These are phyloP conservation scores for Cylindroiulus punctatus DNA, from an alignment of 2,888 invertebrate species.

Conservation along the genomic window DNA sequence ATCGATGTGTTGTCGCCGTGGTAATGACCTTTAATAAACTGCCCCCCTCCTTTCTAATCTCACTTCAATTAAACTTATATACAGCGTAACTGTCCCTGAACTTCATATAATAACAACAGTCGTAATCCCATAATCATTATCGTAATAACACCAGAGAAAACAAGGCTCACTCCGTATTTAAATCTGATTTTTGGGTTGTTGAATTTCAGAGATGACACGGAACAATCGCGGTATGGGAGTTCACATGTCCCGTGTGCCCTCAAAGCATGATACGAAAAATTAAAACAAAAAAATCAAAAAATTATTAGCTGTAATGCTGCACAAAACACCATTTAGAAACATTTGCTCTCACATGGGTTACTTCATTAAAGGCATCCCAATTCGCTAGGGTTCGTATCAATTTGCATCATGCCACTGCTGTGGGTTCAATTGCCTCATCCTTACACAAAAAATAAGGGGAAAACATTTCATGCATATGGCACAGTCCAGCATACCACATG, in stretches of 20 bases:
- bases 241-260: too few species aligned
- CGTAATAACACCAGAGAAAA: slow-evolving; percentile 2
- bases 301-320: too few species aligned
- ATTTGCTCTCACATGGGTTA: neutral
- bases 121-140: slow-evolving; percentile 17
- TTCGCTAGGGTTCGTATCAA: neutral
- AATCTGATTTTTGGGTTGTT: neutral
- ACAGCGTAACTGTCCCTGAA: slow-evolving; percentile 50
- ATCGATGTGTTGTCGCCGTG: neutral
- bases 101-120: slow-evolving; percentile 24
- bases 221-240: neutral
- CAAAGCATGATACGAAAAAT: too few species aligned
- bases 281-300: too few species aligned
- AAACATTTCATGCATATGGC: slow-evolving; percentile 41
- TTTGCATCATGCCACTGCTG: neutral
- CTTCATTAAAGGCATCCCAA: neutral
- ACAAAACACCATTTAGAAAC: neutral
- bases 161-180: neutral
- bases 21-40: slow-evolving; percentile 36
- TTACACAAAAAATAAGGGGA: neutral
- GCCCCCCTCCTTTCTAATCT: slow-evolving; percentile 5
- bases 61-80: slow-evolving; percentile 45
- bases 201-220: neutral
- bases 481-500: neutral
- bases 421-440: neutral